A percentile compares a stretch with the other conserved stretches of the same genome.
Conservation (phyloP, 2,888 invertebrate genomes). For the Drosophila dives region DNA sequence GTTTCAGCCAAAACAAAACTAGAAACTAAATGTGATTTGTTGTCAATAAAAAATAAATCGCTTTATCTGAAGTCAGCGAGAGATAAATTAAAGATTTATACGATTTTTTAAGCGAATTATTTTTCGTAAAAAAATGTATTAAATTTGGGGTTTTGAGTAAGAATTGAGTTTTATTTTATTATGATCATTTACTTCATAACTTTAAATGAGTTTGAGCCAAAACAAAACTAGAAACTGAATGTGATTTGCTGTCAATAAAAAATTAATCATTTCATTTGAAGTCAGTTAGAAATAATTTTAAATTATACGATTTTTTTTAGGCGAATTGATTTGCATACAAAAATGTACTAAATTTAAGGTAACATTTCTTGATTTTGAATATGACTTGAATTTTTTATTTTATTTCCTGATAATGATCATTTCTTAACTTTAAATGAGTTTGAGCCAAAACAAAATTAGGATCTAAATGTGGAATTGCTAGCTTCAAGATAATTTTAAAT, state of each 20-base stretch:
- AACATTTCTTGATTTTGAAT: background rate
- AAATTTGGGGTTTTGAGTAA: background rate
- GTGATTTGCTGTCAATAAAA: background rate
- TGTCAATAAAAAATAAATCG: background rate
- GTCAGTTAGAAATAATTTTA: background rate
- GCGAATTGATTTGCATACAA: background rate
- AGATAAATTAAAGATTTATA: background rate
- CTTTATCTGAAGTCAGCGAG: background rate
- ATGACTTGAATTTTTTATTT: background rate
- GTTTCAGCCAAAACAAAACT: background rate
- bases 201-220: background rate
- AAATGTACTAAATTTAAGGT: background rate
- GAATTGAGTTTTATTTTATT: background rate
- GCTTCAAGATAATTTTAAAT: background rate
- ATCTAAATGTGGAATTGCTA: too few relatives aligned
- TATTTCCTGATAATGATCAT: background rate
- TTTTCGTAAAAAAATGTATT: background rate
- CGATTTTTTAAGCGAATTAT: background rate
- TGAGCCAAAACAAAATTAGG: background rate
- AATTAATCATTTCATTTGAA: background rate
- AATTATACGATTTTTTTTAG: background rate
- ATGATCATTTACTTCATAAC: background rate
- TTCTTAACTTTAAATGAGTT: background rate
- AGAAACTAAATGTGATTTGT: background rate
- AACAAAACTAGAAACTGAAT: background rate